Evolutionary conservation across 2,797 vertebrate genomes (phyloP).

Genomic region (Tiaroga cobitis): DNA sequence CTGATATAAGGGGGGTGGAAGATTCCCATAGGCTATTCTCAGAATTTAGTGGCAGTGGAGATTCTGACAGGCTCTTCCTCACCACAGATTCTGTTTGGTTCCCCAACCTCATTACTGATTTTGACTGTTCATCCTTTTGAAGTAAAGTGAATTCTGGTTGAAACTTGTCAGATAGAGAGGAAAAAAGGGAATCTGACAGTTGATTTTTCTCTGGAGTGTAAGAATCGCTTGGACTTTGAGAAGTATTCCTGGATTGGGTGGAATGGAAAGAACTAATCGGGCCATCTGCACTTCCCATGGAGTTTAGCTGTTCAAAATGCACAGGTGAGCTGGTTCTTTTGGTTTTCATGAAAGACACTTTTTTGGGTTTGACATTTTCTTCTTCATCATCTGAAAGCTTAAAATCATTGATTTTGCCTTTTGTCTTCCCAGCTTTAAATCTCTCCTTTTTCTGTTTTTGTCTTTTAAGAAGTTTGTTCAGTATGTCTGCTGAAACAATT

Average conservation of each 20-base stretch:
- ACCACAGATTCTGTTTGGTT: conserved; percentile 17
- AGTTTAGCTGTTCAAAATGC: conserved; percentile 21
- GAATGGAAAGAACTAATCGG: conserved; percentile 50
- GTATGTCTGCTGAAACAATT: conserved; percentile 70
- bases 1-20: conserved; percentile 60
- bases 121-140: conserved; percentile 8
- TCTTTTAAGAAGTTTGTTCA: conserved; percentile 72
- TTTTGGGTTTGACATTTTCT: conserved; percentile 73
- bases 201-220: conserved; percentile 41
- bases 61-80: conserved; percentile 50
- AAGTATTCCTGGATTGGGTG: conserved; percentile 41
- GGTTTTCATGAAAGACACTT: conserved; percentile 80
- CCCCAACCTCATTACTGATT: not conserved
- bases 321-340: conserved; percentile 58
- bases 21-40: conserved; percentile 63
- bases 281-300: conserved; percentile 16
- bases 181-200: conserved; percentile 32
- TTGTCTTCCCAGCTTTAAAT: conserved; percentile 68
- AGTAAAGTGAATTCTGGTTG: conserved; percentile 42
- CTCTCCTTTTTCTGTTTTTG: conserved; percentile 69
- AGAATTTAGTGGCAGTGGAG: conserved; percentile 60
- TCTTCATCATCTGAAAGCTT: conserved; percentile 77
- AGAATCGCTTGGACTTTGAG: conserved; percentile 42
- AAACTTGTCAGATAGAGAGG: conserved; percentile 46
- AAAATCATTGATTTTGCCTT: conserved; percentile 76